Evolutionary conservation across 2,113 vertebrate genomes (phyloP), one percentile per base, ranked within the genome.

Genomic region (Oncorhynchus masou): DNA sequence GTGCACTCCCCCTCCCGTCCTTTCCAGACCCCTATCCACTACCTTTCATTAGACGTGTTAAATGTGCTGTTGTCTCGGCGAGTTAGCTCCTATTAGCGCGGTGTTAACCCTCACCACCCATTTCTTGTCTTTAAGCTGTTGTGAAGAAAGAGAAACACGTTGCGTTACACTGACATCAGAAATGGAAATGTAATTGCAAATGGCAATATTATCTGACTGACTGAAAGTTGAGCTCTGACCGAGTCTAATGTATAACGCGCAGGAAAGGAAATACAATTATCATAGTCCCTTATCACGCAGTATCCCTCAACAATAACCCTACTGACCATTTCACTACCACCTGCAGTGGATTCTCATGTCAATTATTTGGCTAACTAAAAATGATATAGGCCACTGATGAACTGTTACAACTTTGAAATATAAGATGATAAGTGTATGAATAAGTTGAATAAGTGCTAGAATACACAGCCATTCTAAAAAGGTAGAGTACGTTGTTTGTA

Each of bases 161-260:
- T 83, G 81, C 83, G 83, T 16, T 22, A n/a, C 59, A 62, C 59
- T 22, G 19, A 22, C 83, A 88, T 87, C 79, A 87, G 90, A 90
- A 90, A 84, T 79, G 78, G 86, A 84, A 79, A 89, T 84, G 88
- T 88, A 88, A 88, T 83, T 83, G 83, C 74, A 79, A 79, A 72
- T 24, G 66, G 85, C 82, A 91, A 89, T 72, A 59, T 74, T 85
- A 91, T 89, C 81, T 65, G 80, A 70, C 49, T 67, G 78, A 77
- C 87, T 89, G 84, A 81, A 85, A 84, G 79, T 84, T 76, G 76
- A 16, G 49, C 45, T 65, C 73, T 76, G 29, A 68, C 34, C 49
- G 76, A 76, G 73, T 71, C n/a, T 54, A 16, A 54, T 45, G 12
- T 54, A 4, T 54, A 54, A 54, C 0, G 15, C 16, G 12, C 16